A percentile compares a stretch with the other conserved stretches of the same genome.
These are phyloP conservation scores for Corythornis madagascariensis DNA, from an alignment of 2,113 vertebrate genomes.

Conservation along the genomic window DNA sequence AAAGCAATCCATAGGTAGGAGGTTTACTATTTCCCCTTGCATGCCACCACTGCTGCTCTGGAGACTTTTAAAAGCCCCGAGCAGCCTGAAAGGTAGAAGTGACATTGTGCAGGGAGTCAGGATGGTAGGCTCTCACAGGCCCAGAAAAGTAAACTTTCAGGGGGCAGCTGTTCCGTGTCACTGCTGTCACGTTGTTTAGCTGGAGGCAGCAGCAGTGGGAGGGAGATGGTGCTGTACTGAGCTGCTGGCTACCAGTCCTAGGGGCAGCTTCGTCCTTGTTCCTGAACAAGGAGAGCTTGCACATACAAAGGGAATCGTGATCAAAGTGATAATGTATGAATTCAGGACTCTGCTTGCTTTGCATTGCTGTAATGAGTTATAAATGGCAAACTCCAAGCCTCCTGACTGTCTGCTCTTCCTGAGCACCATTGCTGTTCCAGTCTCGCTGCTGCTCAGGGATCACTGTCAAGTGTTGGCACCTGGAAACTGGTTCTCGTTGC, in stretches of 20 bases:
- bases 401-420: not conserved
- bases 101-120: not conserved
- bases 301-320: not conserved
- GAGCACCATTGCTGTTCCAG: not conserved
- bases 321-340: not conserved
- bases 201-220: not conserved
- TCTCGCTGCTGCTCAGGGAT: not conserved
- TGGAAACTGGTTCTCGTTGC: not conserved
- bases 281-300: not conserved
- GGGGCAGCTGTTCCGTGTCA: constrained; percentile 5
- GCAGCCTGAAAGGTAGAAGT: not conserved
- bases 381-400: not conserved
- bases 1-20: not conserved
- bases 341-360: not conserved
- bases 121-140: not conserved
- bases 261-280: not conserved
- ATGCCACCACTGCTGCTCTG: not conserved
- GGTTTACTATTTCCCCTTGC: not conserved
- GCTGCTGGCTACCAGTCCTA: rapidly evolving
- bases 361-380: not conserved
- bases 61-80: not conserved
- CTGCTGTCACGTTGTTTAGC: not conserved
- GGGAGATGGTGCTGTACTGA: not conserved
- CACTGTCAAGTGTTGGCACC: not conserved
- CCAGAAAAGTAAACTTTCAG: not conserved